Base-by-base conservation (phyloP, 2,113 vertebrate genomes). In the Campylomormyrus numenius region DNA sequence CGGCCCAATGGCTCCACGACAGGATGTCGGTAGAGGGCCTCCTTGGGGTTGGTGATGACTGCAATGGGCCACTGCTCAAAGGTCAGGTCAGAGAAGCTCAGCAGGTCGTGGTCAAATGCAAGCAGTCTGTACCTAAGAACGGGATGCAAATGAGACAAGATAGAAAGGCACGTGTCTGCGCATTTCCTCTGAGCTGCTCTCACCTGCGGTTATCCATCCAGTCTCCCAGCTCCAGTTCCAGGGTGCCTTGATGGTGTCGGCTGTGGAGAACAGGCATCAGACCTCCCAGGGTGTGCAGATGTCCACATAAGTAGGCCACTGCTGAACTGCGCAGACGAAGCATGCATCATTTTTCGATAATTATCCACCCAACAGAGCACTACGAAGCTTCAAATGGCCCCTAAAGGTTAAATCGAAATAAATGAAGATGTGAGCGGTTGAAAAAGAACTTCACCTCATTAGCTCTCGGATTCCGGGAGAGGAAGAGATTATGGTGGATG, bases 11-110 rank as follows among this genome's bases (percentile, higher is more conserved):
- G 97, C 93, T 99, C 98, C 93, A 96, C 95, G 83, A 94, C 92
- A 15, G 97, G 95, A 86, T 97, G 97, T 84, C 97, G 95, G 91
- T 99, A 99, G 88, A 97, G 97, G 0, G 96, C 95, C 15, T 98
- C 95, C 90, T 99, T 99, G 90, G 98, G 98, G 93, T 99, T 99
- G 90, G 98, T 99, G 94, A 99, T 97, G 90, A 99, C 95, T 91
- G 99, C 93, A 0, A 95, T 97, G 17, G 98, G 98, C 98, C 98
- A 99, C 89, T 96, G 95, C 45, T 96, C 97, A 92, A 99, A 99
- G 66, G 19, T 96, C 91, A 98, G 93, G 93, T 99, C 98, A 27
- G 96, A 95, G 15, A 99, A 99, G 92, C 98, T 99, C 89, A 99
- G 94, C 91, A 99, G 96, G 95, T 99, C 98, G 0, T 99, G 98